Base-by-base conservation (phyloP, 64 coral and sea anemone species). In the Pocillopora verrucosa region DNA sequence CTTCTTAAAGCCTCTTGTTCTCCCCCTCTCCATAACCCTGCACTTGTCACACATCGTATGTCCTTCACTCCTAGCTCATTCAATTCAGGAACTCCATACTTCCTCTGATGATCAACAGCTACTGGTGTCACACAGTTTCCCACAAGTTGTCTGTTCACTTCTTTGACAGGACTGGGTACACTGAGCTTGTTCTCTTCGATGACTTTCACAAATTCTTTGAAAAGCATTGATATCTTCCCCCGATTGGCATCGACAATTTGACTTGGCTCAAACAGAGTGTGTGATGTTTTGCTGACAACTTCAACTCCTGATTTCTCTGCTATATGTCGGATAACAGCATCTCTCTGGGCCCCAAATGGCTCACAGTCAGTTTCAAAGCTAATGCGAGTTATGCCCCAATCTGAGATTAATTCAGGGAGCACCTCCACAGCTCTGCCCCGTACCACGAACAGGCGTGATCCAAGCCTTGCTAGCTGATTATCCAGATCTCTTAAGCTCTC, bases 361-460 rank as follows among this genome's bases (percentile, higher is more conserved):
- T 95, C 93, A 74, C 34, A 87, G 36, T 95, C 93, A 38, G 37
- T 84, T 92, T 95, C 93, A 67, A 95, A 95, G 35, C 83, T 87
- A 4, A 95, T 17, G 56, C 86, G 86, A 16, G 76, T 69, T 34
- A 88, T 78, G 36, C 79, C 76, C 78, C 89, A 91, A 30, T 91
- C 89, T 64, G 72, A 61, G 59, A 95, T 60, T 36, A 95, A 60
- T 67, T 64, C 72, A 30, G 93, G 72, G 14, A 95, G 34, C 22
- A 95, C 89, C 63, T 95, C 70, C 59, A 83, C 81, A 13, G 76
- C 89, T 22, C 90, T 35, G 5, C 93, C 93, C 25, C 90, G 89
- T 51, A 76, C 79, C 4, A 95, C 84, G 88, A 88, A 95, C 38
- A 95, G 61, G 70, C 84, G 92, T 9, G 92, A 94, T 75, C 93